These are phyloP conservation scores for Macrobrachium nipponense DNA, from an alignment of 1,140 invertebrate species.

Conservation along the genomic window DNA sequence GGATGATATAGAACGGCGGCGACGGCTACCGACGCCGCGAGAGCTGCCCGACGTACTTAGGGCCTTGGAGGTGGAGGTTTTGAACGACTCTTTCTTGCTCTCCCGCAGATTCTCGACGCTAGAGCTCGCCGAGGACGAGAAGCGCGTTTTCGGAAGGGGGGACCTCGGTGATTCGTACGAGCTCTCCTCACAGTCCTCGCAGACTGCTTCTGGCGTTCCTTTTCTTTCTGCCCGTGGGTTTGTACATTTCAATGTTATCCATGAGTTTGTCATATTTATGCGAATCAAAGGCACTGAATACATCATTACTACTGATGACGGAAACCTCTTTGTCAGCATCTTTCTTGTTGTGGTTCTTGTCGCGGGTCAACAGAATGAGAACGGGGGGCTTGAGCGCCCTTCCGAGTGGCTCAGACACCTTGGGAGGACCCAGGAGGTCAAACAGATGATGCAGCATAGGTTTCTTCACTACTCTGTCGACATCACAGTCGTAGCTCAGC, in stretches of 20 bases:
- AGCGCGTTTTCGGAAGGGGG: too few species aligned
- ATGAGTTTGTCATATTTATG: conserved; percentile 8
- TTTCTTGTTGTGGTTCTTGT: background rate
- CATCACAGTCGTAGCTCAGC: conserved; percentile 82
- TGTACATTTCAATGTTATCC: background rate
- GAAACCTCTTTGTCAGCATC: background rate
- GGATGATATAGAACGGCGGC: conserved; percentile 26
- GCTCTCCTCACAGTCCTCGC: conserved; percentile 31
- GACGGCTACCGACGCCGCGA: background rate
- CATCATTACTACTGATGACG: background rate
- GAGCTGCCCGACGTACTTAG: background rate
- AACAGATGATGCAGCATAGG: conserved; percentile 87
- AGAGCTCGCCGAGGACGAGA: background rate
- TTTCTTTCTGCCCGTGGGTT: background rate
- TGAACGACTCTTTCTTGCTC: background rate
- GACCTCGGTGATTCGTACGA: background rate
- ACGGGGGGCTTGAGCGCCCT: conserved; percentile 19
- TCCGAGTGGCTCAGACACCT: conserved; percentile 37
- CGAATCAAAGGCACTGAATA: background rate
- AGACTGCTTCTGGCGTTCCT: conserved; percentile 29
- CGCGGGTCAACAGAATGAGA: conserved; percentile 18
- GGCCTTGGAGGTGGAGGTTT: background rate
- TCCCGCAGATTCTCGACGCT: conserved; percentile 6
- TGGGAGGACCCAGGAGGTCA: conserved; percentile 82
- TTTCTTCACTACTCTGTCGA: conserved; percentile 84